Conservation (phyloP, 2,797 vertebrate genomes). For the Melanotaenia nigrans region DNA sequence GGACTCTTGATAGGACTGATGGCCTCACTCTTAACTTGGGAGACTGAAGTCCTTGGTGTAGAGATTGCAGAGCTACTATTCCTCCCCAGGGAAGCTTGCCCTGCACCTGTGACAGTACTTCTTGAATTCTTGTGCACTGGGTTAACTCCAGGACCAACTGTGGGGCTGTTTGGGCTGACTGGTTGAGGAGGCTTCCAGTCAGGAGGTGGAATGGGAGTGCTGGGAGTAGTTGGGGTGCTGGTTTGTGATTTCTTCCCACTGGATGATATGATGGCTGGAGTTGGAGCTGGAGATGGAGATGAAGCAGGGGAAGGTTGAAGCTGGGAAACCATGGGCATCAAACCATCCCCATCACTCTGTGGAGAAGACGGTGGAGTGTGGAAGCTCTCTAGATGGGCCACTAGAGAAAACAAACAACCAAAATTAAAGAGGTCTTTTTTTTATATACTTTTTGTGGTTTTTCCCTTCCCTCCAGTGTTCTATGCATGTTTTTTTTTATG, state of each 20-base stretch:
- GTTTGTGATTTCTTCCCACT: conserved; percentile 49
- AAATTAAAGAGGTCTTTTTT: background rate
- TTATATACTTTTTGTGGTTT: background rate
- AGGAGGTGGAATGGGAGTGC: conserved; percentile 32
- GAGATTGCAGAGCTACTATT: conserved; percentile 60
- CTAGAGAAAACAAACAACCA: conserved; percentile 46
- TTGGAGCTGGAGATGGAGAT: conserved; percentile 44
- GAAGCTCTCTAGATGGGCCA: conserved; percentile 69
- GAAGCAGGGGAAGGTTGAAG: conserved; percentile 37
- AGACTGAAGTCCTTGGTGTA: conserved; percentile 38
- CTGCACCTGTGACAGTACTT: conserved; percentile 18
- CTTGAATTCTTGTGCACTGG: conserved; percentile 47
- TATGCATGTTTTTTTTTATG: background rate
- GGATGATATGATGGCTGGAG: conserved; percentile 17
- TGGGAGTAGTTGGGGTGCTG: conserved; percentile 10
- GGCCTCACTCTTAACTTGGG: conserved; percentile 42
- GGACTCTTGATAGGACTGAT: conserved; percentile 54
- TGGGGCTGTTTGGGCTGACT: conserved; percentile 32
- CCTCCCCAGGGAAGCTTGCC: conserved; percentile 31
- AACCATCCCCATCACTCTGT: conserved; percentile 36
- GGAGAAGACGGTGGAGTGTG: conserved; percentile 82
- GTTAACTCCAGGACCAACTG: conserved; percentile 21
- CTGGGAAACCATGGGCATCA: conserved; percentile 23
- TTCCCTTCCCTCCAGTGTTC: background rate
- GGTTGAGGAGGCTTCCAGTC: conserved; percentile 54